phyloP scores from a whole-genome alignment of 2,888 invertebrate species.

The Drosophila subsilvestris region DNA sequence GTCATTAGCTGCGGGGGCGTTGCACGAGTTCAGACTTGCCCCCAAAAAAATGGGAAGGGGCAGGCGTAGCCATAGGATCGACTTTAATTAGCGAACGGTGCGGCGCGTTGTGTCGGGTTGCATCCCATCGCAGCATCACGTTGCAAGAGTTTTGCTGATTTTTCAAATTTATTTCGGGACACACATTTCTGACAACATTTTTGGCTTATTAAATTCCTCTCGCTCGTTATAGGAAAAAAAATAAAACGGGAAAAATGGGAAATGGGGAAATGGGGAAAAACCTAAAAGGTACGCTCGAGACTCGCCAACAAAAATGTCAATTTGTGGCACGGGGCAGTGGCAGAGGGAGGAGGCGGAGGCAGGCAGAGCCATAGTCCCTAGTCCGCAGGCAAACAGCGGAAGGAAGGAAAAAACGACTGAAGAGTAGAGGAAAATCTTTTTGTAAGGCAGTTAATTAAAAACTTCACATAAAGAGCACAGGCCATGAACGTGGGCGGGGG shows the following conservation, averaged over 20 bases:
- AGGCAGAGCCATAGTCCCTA: conserved; percentile 37
- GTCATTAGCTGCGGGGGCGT: conserved; percentile 57
- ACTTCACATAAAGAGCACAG: conserved; percentile 54
- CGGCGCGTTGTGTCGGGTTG: not conserved
- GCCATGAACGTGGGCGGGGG: conserved; percentile 21
- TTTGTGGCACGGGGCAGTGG: conserved; percentile 50
- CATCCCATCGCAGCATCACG: too few relatives aligned
- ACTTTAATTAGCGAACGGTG: conserved; percentile 68
- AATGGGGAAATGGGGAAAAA: conserved; percentile 10
- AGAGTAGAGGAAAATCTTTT: conserved; percentile 66
- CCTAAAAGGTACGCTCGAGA: conserved; percentile 12
- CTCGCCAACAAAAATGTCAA: conserved; percentile 60
- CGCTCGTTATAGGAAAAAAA: conserved; percentile 17
- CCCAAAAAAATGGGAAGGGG: conserved; percentile 25
- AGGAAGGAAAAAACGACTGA: conserved; percentile 26
- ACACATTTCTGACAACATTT: conserved; percentile 23
- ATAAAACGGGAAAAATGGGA: not conserved
- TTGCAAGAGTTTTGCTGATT: conserved; percentile 26
- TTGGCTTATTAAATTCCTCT: conserved; percentile 53
- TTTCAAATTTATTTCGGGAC: conserved; percentile 42
- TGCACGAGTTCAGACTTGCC: conserved; percentile 7
- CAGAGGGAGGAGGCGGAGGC: conserved; percentile 24
- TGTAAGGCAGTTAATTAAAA: conserved; percentile 75
- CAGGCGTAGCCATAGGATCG: not conserved
- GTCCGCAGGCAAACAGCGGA: conserved; percentile 26